Percentiles rank a stretch among this genome's conserved stretches.
These are phyloP conservation scores for Dasypus novemcinctus DNA, from an alignment of 2,113 vertebrate species.

Conservation along the genomic window DNA sequence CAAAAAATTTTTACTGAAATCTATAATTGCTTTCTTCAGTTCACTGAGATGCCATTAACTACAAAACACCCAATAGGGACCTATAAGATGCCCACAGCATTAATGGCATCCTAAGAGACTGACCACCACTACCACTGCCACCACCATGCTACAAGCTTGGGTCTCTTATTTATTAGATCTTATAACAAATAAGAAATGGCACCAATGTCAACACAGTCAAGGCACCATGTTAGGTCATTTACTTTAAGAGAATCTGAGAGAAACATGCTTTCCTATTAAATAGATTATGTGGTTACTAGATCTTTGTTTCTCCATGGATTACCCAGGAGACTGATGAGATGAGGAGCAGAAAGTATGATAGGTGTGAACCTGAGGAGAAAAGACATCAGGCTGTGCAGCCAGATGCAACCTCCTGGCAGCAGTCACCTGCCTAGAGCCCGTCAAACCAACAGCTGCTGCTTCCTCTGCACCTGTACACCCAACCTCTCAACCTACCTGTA, in stretches of 20 bases:
- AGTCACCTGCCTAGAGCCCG: neutral
- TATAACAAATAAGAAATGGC: conserved; percentile 3
- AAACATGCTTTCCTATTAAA: neutral
- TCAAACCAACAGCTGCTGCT: neutral
- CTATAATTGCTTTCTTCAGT: neutral
- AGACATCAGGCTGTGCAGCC: neutral
- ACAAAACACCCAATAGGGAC: neutral
- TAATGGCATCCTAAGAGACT: neutral
- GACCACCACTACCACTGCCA: neutral
- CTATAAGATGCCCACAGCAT: neutral
- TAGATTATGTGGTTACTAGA: neutral
- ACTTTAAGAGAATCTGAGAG: neutral
- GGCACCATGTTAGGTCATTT: neutral
- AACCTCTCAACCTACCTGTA: neutral
- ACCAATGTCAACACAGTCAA: neutral
- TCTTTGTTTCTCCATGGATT: neutral
- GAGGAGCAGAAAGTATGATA: neutral
- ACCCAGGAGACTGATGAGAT: neutral
- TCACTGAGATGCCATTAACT: neutral
- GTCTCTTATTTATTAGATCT: neutral
- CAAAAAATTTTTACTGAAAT: conserved; percentile 6
- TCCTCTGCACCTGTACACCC: neutral
- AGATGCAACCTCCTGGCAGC: neutral
- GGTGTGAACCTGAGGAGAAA: neutral
- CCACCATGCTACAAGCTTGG: neutral